phyloP scores from a whole-genome alignment of 1,140 invertebrate genomes.

The Oreohelix idahoensis region DNA sequence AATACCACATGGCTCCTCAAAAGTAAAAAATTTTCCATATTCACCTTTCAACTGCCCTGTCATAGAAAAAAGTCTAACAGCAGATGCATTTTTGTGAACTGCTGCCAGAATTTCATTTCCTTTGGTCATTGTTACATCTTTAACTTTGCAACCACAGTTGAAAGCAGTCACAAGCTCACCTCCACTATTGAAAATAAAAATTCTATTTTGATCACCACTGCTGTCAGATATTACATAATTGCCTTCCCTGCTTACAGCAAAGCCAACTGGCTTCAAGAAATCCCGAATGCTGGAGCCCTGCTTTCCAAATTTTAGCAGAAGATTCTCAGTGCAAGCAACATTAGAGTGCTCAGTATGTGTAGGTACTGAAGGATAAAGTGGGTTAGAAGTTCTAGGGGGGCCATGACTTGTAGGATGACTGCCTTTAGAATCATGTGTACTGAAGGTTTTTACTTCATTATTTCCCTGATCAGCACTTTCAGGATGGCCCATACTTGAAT shows the following conservation, averaged over 20 bases:
- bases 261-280: constrained; percentile 64
- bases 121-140: constrained; percentile 58
- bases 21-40: constrained; percentile 62
- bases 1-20: constrained; percentile 66
- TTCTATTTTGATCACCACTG: constrained; percentile 54
- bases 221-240: constrained; percentile 66
- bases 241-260: constrained; percentile 54
- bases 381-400: neutral
- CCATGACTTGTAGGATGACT: neutral
- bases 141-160: constrained; percentile 56
- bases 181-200: constrained; percentile 59
- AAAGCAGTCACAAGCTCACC: constrained; percentile 59
- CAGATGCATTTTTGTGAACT: constrained; percentile 57
- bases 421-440: neutral
- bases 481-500: neutral
- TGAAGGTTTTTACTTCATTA: constrained; percentile 9
- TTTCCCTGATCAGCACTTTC: constrained; percentile 28
- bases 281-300: constrained; percentile 57
- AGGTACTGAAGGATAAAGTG: constrained; percentile 40
- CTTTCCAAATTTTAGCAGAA: constrained; percentile 62
- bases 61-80: constrained; percentile 58
- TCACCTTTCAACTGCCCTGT: constrained; percentile 55
- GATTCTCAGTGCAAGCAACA: constrained; percentile 47
- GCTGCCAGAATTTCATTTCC: constrained; percentile 61
- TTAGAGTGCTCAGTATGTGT: constrained; percentile 19